phyloP scores from a whole-genome alignment of 1,140 invertebrate species.

The Tetramorium parvispinum region DNA sequence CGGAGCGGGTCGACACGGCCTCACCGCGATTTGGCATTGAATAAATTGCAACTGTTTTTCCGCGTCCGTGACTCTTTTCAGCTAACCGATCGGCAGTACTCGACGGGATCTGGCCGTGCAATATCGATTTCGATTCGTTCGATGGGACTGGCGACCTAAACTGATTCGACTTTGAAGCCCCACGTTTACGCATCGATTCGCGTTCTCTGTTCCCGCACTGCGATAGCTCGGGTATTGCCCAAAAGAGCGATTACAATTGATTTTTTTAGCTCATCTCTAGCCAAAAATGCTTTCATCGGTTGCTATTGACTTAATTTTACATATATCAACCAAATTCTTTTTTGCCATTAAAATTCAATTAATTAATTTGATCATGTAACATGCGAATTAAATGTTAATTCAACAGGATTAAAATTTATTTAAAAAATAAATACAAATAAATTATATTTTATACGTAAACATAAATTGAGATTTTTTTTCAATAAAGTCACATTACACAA shows the following conservation, averaged over 20 bases:
- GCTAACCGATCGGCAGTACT: slow-evolving; percentile 61
- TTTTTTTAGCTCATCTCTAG: slow-evolving; percentile 43
- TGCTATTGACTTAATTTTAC: slow-evolving; percentile 1
- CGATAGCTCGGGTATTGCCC: slow-evolving; percentile 39
- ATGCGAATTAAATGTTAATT: neutral
- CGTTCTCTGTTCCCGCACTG: slow-evolving; percentile 20
- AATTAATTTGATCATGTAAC: neutral
- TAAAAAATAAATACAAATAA: neutral
- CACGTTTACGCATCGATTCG: slow-evolving; percentile 42
- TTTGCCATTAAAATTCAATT: neutral
- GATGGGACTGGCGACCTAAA: slow-evolving; percentile 60
- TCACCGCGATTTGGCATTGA: slow-evolving; percentile 72
- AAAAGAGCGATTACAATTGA: slow-evolving; percentile 57
- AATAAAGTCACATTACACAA: neutral
- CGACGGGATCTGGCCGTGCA: slow-evolving; percentile 57
- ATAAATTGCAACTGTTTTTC: slow-evolving; percentile 76
- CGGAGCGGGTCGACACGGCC: slow-evolving; percentile 54
- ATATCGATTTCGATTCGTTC: slow-evolving; percentile 68
- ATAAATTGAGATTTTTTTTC: neutral
- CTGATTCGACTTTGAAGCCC: slow-evolving; percentile 66
- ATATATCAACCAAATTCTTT: neutral
- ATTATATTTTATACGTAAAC: neutral
- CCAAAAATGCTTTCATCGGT: neutral
- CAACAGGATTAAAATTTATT: neutral
- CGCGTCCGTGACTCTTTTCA: slow-evolving; percentile 60